These are phyloP conservation scores for Mimas tiliae DNA, from an alignment of 2,888 invertebrate genomes.

Conservation along the genomic window DNA sequence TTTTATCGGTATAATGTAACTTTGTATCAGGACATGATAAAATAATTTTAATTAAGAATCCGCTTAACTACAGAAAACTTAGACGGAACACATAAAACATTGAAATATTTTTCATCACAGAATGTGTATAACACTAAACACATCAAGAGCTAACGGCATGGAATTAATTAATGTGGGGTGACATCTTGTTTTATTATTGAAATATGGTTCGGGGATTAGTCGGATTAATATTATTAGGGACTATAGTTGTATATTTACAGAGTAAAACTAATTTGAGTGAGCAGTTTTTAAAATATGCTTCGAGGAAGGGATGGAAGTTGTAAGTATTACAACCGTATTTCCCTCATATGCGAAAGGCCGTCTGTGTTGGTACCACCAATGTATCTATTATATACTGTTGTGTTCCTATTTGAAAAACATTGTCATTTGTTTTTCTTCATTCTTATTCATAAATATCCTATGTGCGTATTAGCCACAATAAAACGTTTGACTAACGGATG, in stretches of 20 bases:
- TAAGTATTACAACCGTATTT: no score
- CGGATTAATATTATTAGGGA: conserved; percentile 58
- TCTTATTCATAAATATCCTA: no score
- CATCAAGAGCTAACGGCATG: conserved; percentile 63
- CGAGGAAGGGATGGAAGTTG: background rate
- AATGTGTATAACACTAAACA: conserved; percentile 37
- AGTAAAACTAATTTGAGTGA: conserved; percentile 6
- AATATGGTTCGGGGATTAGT: conserved; percentile 63
- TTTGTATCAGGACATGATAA: background rate
- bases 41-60: background rate
- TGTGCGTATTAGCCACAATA: no score
- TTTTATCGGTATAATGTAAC: no score
- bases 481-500: no score
- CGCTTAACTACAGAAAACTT: background rate
- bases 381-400: no score
- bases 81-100: background rate
- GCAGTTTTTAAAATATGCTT: conserved; percentile 7
- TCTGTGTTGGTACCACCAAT: no score
- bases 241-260: conserved; percentile 16
- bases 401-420: no score
- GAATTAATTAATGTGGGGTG: conserved; percentile 77
- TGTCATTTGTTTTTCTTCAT: no score
- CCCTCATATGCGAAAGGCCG: no score
- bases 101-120: background rate
- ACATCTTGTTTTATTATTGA: conserved; percentile 76